Evolutionary conservation across 2,888 invertebrate genomes (phyloP), one percentile per base, ranked within the genome.

Genomic region (Formica aserva): DNA sequence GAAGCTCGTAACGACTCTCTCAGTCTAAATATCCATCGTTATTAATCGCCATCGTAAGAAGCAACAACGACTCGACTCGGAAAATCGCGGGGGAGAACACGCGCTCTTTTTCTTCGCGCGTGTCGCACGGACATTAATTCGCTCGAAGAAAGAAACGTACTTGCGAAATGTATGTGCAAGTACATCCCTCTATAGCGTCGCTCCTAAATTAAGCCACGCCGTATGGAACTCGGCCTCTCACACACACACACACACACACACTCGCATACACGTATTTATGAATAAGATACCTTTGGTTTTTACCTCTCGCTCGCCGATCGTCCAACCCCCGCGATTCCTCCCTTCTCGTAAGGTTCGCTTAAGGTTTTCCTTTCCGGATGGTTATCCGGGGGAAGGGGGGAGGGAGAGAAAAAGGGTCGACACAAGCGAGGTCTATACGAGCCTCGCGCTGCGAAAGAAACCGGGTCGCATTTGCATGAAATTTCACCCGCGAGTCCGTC

Each of bases 211-310:
- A 86, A 86, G 72, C 57, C 72, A 76, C 35, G 57, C 22, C 5
- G 5, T 18, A 6, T 35, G 60, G 57, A 55, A 88, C 83, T 86
- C 90, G 83, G 88, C 85, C 84, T 84, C 86, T 82, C 32, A 3
- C 32, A 3, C 32, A 3, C 32, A 32, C 32, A 32, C 32, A 32
- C 32, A 32, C 32, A 32, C 32, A 32, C 32, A 32, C 84, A 75
- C 13, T 83, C 57, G 67, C 90, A 93, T 94, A 91, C 32, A 32
- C 93, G 94, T 94, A 93, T 94, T 94, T 94, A 93, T 93, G 92
- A 92, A 91, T 91, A 90, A 92, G 92, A 92, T 91, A 91, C 91
- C 35, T 72, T 89, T 83, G 84, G 87, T 90, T 92, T 91, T 89
- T 85, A 71, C 83, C 83, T 83, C 74, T 48, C 18, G 66, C 78